phyloP scores from a whole-genome alignment of 2,888 invertebrate genomes.

The Brenthis daphne region DNA sequence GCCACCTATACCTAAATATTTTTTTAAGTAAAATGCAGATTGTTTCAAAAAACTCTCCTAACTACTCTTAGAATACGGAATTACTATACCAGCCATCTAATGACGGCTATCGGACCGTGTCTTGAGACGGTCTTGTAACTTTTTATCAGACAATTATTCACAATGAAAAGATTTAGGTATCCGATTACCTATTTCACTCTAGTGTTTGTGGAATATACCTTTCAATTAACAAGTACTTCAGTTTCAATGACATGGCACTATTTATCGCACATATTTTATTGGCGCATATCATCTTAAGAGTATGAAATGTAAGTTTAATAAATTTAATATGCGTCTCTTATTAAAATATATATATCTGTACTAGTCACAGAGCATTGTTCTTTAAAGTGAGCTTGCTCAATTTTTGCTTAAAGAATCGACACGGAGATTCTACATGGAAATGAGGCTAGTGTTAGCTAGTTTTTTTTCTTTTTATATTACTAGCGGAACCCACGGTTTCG shows the following conservation, averaged over 20 bases:
- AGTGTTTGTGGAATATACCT: conserved; percentile 18
- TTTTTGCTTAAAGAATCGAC: too few relatives aligned
- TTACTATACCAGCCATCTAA: conserved; percentile 13
- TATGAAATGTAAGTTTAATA: background rate
- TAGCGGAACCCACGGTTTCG: too few relatives aligned
- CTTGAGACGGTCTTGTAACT: conserved; percentile 16
- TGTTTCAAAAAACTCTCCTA: conserved; percentile 2
- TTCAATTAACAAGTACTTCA: conserved; percentile 6
- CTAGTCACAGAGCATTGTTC: too few relatives aligned
- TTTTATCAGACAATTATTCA: conserved; percentile 19
- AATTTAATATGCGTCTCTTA: background rate
- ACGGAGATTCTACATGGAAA: too few relatives aligned
- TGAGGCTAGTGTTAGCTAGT: too few relatives aligned
- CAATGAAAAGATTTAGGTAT: conserved; percentile 20
- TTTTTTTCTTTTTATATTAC: too few relatives aligned
- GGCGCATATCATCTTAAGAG: background rate
- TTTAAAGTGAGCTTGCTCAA: too few relatives aligned
- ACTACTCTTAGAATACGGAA: conserved; percentile 12
- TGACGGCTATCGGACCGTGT: conserved; percentile 26
- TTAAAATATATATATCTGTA: too few relatives aligned
- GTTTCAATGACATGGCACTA: conserved; percentile 8
- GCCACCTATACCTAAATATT: too few relatives aligned
- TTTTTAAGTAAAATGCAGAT: background rate
- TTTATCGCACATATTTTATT: conserved; percentile 15
- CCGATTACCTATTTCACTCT: conserved; percentile 4